phyloP scores from a whole-genome alignment of 2,113 vertebrate species.

The Gymnarchus niloticus region DNA sequence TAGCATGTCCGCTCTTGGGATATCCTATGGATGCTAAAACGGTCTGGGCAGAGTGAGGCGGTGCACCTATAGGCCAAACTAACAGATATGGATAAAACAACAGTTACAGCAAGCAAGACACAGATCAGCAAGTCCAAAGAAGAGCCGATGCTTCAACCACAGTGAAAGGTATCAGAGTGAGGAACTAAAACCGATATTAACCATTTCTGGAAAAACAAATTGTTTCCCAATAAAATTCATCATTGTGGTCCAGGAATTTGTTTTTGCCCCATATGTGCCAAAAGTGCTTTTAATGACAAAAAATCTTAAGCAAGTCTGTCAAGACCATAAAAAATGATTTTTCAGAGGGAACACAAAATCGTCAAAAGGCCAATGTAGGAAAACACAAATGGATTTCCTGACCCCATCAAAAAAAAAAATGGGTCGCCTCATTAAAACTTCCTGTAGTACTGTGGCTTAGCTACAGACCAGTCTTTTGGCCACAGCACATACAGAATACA shows the following conservation, averaged over 20 bases:
- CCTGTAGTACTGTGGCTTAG: background rate
- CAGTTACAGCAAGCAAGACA: background rate
- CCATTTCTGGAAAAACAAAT: too few relatives aligned
- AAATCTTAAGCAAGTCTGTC: background rate
- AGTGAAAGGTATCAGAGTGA: background rate
- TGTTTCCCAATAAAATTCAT: too few relatives aligned
- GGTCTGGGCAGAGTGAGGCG: background rate
- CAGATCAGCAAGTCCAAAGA: background rate
- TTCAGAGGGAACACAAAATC: background rate
- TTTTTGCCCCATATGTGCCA: background rate
- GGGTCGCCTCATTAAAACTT: background rate
- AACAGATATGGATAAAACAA: background rate
- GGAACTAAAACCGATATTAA: background rate
- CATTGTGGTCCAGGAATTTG: too few relatives aligned
- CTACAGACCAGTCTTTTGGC: background rate
- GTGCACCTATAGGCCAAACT: background rate
- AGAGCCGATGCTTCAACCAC: too few relatives aligned
- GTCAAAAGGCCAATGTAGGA: background rate
- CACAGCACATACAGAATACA: background rate
- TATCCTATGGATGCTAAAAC: background rate
- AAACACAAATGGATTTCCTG: background rate
- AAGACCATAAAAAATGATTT: background rate
- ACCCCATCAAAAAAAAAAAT: background rate
- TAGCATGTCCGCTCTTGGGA: background rate
- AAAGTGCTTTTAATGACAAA: background rate